Evolutionary conservation across 2,797 vertebrate genomes (phyloP).

Genomic region (Cossypha heuglini): DNA sequence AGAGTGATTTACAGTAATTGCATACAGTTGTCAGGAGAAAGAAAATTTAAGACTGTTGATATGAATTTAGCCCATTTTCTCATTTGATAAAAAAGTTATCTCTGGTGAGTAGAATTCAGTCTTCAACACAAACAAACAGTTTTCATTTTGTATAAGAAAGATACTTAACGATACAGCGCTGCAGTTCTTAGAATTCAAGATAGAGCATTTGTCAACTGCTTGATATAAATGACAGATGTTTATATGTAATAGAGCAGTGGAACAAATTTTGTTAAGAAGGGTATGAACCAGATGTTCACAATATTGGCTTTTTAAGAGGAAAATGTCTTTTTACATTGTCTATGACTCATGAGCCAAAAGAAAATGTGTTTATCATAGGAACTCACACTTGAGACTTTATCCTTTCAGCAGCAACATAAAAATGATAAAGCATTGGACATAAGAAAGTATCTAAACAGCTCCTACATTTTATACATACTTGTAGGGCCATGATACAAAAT

Average conservation of each 20-base stretch:
- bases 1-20: conserved; percentile 70
- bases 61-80: conserved; percentile 58
- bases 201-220: conserved; percentile 64
- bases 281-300: conserved; percentile 77
- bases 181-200: conserved; percentile 44
- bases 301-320: conserved; percentile 62
- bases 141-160: conserved; percentile 54
- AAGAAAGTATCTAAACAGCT: neutral
- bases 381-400: conserved; percentile 38
- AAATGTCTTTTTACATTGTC: conserved; percentile 65
- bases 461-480: conserved; percentile 35
- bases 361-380: conserved; percentile 60
- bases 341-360: conserved; percentile 45
- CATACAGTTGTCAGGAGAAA: conserved; percentile 44
- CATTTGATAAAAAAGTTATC: conserved; percentile 57
- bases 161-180: conserved; percentile 35
- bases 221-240: conserved; percentile 79
- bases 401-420: conserved; percentile 68
- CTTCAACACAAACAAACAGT: conserved; percentile 56
- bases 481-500: neutral
- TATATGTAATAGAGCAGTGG: conserved; percentile 73
- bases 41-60: conserved; percentile 61
- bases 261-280: conserved; percentile 75
- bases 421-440: neutral
- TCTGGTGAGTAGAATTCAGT: conserved; percentile 47